Conservation (phyloP, 2,113 vertebrate species). For the Romanogobio albipinnatus region DNA sequence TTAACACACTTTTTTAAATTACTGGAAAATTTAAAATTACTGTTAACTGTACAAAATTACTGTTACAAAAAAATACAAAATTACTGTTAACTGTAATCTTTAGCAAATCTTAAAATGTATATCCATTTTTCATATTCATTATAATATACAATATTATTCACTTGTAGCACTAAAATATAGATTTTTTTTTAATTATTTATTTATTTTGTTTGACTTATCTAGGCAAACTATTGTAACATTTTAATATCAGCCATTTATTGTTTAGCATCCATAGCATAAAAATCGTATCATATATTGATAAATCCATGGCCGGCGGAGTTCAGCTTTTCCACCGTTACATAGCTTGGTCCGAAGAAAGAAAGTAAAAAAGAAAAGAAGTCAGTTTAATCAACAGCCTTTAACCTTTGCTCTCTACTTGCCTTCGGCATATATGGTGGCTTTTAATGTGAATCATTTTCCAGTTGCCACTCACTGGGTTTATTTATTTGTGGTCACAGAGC, state of each 20-base stretch:
- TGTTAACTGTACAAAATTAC: background rate
- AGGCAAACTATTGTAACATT: background rate
- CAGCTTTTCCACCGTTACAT: background rate
- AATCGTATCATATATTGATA: background rate
- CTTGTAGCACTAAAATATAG: background rate
- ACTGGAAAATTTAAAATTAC: background rate
- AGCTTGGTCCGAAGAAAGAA: constrained; percentile 12
- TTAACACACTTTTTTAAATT: background rate
- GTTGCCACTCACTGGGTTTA: constrained; percentile 9
- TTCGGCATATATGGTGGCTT: constrained; percentile 29
- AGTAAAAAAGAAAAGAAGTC: constrained; percentile 1
- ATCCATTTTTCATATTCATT: background rate
- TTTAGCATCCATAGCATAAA: too few species aligned
- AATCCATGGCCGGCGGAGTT: background rate
- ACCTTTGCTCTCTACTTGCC: constrained; percentile 42
- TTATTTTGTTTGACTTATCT: background rate
- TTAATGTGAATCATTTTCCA: constrained; percentile 41
- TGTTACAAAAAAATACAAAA: too few species aligned
- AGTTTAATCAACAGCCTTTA: constrained; percentile 49
- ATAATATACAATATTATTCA: background rate
- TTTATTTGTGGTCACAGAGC: constrained; percentile 32
- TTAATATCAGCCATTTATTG: too few species aligned
- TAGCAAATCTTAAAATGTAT: background rate
- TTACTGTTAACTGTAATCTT: background rate
- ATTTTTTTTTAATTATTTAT: background rate